These are phyloP conservation scores for Cyprinodon variegatus DNA, from an alignment of 2,113 vertebrate genomes.

Conservation along the genomic window DNA sequence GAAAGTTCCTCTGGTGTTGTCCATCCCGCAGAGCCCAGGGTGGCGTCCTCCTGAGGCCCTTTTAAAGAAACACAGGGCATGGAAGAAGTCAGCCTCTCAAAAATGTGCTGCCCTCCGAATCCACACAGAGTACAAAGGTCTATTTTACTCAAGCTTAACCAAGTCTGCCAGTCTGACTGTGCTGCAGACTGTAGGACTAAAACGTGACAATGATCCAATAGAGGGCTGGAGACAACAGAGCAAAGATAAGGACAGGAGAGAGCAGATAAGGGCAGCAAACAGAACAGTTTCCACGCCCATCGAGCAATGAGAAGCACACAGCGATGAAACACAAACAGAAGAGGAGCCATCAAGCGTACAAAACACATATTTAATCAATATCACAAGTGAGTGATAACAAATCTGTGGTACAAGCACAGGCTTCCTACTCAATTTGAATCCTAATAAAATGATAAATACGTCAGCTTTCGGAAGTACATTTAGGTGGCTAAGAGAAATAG, in stretches of 20 bases:
- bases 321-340: conserved; percentile 36
- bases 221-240: conserved; percentile 57
- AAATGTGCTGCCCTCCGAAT: conserved; percentile 26
- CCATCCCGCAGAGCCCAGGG: conserved; percentile 77
- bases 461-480: conserved; percentile 4
- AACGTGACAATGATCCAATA: conserved; percentile 51
- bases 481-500: conserved; percentile 10
- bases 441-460: conserved; percentile 18
- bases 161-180: conserved; percentile 55
- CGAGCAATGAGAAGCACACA: conserved; percentile 42
- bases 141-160: conserved; percentile 67
- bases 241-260: conserved; percentile 63
- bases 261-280: conserved; percentile 68
- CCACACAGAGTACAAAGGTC: conserved; percentile 67
- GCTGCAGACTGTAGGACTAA: conserved; percentile 41
- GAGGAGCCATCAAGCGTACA: conserved; percentile 6
- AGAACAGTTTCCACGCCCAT: conserved; percentile 66
- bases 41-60: conserved; percentile 83
- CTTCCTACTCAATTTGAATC: conserved; percentile 18
- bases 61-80: conserved; percentile 80
- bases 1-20: conserved; percentile 79
- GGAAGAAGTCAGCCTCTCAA: conserved; percentile 71
- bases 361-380: background rate
- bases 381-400: conserved; percentile 7
- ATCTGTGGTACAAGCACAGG: conserved; percentile 6